These are phyloP conservation scores for Ennomos erosarius DNA, from an alignment of 2,888 invertebrate genomes.

Conservation along the genomic window DNA sequence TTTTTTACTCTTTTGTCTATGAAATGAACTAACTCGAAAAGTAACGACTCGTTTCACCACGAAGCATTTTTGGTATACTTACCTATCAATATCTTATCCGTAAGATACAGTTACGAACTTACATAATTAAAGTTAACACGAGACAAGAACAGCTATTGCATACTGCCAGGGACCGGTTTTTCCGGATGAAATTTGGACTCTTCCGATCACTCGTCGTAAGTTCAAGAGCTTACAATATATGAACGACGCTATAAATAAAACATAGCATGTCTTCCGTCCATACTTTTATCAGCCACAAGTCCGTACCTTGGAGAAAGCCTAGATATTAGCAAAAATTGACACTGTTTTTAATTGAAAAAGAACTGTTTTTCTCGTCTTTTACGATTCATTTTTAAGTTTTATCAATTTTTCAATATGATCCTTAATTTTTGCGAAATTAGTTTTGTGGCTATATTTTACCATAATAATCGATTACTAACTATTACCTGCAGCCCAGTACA, in stretches of 20 bases:
- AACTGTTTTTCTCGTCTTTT: no score
- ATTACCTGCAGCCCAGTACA: no score
- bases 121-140: slow-evolving; percentile 40
- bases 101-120: slow-evolving; percentile 41
- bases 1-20: no score
- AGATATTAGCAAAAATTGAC: no score
- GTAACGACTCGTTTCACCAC: neutral
- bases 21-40: no score
- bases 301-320: no score
- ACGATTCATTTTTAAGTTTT: no score
- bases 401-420: no score
- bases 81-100: slow-evolving; percentile 35
- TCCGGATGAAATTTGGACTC: slow-evolving; percentile 44
- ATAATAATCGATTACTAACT: no score
- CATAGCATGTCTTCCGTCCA: slow-evolving; percentile 12
- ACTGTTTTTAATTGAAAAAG: no score
- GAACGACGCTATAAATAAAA: slow-evolving; percentile 39
- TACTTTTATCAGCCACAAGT: neutral
- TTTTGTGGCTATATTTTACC: no score
- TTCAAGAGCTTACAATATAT: slow-evolving; percentile 38
- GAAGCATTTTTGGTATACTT: slow-evolving; percentile 19
- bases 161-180: slow-evolving; percentile 39
- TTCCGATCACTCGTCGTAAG: slow-evolving; percentile 35
- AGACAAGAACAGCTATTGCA: slow-evolving; percentile 37
- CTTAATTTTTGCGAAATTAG: no score